phyloP scores from a whole-genome alignment of 2,888 invertebrate species.

The Mantis religiosa region DNA sequence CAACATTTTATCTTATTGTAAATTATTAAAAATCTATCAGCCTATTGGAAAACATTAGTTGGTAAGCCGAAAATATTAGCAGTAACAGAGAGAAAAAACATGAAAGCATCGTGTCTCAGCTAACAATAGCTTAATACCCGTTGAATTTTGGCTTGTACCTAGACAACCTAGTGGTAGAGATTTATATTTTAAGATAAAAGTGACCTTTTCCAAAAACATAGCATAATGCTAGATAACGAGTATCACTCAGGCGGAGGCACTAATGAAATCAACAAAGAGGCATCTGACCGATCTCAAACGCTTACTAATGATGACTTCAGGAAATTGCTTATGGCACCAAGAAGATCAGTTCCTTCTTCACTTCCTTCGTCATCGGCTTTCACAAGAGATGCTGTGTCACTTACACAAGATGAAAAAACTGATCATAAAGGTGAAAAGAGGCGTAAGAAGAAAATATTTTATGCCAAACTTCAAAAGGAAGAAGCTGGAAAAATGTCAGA shows the following conservation, averaged over 20 bases:
- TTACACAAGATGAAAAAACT: slow-evolving; percentile 39
- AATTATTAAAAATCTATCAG: too few species aligned
- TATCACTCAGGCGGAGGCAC: background rate
- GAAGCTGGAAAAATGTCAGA: slow-evolving; percentile 94
- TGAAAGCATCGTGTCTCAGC: too few species aligned
- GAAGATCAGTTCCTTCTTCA: slow-evolving; percentile 62
- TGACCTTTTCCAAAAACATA: background rate
- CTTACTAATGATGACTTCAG: slow-evolving; percentile 97
- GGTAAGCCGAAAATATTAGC: too few species aligned
- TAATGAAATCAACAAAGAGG: slow-evolving; percentile 15
- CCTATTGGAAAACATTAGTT: too few species aligned
- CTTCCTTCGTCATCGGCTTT: slow-evolving; percentile 36
- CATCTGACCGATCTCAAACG: slow-evolving; percentile 50
- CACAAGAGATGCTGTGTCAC: slow-evolving; percentile 34
- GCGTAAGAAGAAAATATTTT: slow-evolving; percentile 90
- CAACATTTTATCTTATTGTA: too few species aligned
- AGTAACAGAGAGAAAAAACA: too few species aligned
- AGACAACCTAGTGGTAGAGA: background rate
- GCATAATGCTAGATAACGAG: slow-evolving; percentile 22
- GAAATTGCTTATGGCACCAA: slow-evolving; percentile 91
- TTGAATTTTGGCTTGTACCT: too few species aligned
- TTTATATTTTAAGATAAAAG: too few species aligned
- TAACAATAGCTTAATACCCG: too few species aligned
- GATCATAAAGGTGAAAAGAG: slow-evolving; percentile 79
- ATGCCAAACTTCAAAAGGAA: slow-evolving; percentile 88